Evolutionary conservation across 1,140 invertebrate genomes (phyloP).

Genomic region (Drosophila eugracilis): DNA sequence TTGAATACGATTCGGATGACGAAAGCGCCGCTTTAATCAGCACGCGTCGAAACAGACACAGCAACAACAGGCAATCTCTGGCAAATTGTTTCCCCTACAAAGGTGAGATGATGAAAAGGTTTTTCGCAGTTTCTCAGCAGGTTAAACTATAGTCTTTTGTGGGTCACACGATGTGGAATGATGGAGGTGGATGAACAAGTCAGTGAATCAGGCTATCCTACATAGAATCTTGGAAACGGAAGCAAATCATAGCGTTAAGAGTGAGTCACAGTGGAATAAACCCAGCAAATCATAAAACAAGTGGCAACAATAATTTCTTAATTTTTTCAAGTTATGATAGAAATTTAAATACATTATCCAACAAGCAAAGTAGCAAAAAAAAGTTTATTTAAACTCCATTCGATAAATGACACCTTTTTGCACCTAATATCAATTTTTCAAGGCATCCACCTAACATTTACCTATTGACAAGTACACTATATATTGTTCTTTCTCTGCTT

Average conservation of each 20-base stretch:
- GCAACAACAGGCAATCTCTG: conserved; percentile 46
- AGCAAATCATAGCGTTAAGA: neutral
- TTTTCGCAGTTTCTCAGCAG: neutral
- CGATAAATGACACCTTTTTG: neutral
- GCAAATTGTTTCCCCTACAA: conserved; percentile 51
- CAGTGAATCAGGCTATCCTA: neutral
- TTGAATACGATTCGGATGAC: conserved; percentile 50
- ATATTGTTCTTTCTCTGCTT: neutral
- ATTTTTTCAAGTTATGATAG: too few species aligned
- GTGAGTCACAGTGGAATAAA: conserved; percentile 19
- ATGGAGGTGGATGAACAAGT: neutral
- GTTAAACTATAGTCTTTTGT: conserved; percentile 4
- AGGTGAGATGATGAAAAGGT: conserved; percentile 37
- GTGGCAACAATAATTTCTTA: neutral
- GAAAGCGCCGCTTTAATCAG: conserved; percentile 43
- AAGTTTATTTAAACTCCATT: neutral
- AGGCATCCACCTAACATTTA: neutral
- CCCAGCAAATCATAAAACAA: neutral
- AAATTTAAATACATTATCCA: neutral
- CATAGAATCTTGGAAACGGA: neutral
- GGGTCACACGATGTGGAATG: conserved; percentile 8
- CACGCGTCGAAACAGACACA: conserved; percentile 7
- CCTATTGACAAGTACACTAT: neutral
- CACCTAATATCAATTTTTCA: neutral
- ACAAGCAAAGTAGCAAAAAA: neutral